Base-by-base conservation (phyloP, 30 jellyfish, hydroid and myxozoan species). In the Aurelia sp. region DNA sequence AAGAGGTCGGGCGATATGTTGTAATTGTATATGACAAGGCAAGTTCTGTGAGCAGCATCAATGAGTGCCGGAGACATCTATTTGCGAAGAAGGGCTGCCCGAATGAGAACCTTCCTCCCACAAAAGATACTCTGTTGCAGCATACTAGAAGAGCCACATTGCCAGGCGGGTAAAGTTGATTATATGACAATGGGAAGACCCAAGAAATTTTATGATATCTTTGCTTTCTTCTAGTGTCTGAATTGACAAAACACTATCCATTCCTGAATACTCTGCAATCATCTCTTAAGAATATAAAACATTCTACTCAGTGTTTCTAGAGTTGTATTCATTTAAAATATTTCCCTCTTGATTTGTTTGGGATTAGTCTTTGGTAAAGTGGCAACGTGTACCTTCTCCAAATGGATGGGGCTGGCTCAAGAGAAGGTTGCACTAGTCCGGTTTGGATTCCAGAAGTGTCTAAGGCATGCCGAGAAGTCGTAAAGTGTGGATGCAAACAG, bases 401-500 rank as follows among this genome's bases (percentile, higher is more conserved):
- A 48, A 63, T 38, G 70, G 20, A 1, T 80, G 90, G 90, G 90
- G 84, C 71, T 67, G 72, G 72, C 21, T 3, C 15, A 69, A 22
- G 62, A 38, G 81, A 19, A 47, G 51, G 31, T 38, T 69, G 31
- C n/a, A 21, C 61, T 40, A 65, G n/a, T n/a, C n/a, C n/a, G n/a
- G n/a, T n/a, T n/a, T n/a, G n/a, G n/a, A n/a, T n/a, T n/a, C n/a
- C n/a, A n/a, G 91, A 81, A 67, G 91, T 86, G 5, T 52, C 85
- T 4, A 67, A 81, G 40, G 86, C 75, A 18, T 81, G 91, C 85
- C 41, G 62, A 9, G 92, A 83, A 40, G 80, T 83, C 20, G 68
- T 68, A 48, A 60, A 72, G 21, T 84, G 93, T 48, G 93, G 87
- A 51, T 84, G 81, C 76, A 63, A 84, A 85, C 60, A 64, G 51